Base-by-base conservation (phyloP, 37 sponge, comb jelly and placozoan genomes). In the Crambe crambe region DNA sequence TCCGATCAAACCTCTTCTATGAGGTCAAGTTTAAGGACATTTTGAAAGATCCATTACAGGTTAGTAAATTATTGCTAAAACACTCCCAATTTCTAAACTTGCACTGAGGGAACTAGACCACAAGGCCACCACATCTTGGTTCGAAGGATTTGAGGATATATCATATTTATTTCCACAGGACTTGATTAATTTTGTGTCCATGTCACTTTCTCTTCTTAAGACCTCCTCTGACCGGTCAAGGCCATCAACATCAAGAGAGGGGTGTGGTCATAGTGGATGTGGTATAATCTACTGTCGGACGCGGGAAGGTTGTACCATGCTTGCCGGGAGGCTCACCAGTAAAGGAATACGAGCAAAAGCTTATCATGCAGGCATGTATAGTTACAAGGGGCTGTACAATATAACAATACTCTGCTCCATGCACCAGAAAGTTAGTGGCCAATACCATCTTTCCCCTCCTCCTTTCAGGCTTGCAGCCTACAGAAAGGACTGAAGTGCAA, bases 211-310 rank as follows among this genome's bases (percentile, higher is more conserved):
- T 47, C 6, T 47, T 47, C 51, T 15, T 47, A 12, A 47, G 10
- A 47, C 51, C 51, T 47, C 51, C 6, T 47, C 51, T 12, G 51
- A 47, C 12, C 12, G 12, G 51, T 65, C 66, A 12, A 3, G 2
- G 1, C 8, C 57, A 30, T 23, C 74, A 34, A 36, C 70, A 37
- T 32, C 25, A 18, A 10, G 70, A 30, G 30, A 8, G 25, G 23
- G 37, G 71, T n/a, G 43, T 70, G 37, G 22, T 41, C 39, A n/a
- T 44, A n/a, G 68, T 44, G 95, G 92, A 23, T 88, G 87, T 83
- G 98, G 98, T 3, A 94, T 97, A 42, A 76, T 97, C 18, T 97
- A 97, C 78, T 97, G 95, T 40, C 87, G 93, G 2, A 95, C 96
- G 2, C 57, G 95, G 15, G 91, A 92, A 3, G 98, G 84, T 0